phyloP scores from a whole-genome alignment of 2,113 vertebrate genomes.

The Melanerpes aurifrons region DNA sequence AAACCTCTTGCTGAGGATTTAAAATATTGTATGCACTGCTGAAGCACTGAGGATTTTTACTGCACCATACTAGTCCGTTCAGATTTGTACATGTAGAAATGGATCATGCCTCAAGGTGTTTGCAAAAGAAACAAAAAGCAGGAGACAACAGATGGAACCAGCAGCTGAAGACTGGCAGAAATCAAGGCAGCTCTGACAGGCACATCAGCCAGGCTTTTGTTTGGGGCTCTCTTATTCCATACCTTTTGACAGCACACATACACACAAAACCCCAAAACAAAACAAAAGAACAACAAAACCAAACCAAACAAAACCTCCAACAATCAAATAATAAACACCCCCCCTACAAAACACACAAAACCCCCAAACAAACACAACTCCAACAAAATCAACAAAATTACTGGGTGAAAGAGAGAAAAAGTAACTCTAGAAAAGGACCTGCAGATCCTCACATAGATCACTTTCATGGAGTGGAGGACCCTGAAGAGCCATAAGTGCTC shows the following conservation, averaged over 20 bases:
- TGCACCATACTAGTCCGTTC: neutral
- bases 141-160: slow-evolving; percentile 55
- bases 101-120: slow-evolving; percentile 19
- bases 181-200: neutral
- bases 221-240: neutral
- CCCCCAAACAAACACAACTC: neutral
- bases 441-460: neutral
- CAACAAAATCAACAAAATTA: neutral
- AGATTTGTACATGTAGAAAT: accelerated
- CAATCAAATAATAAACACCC: no score
- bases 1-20: neutral
- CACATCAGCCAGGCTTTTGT: neutral
- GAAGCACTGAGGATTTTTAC: neutral
- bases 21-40: neutral
- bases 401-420: neutral
- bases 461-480: neutral
- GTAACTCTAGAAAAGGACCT: neutral
- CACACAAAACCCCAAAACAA: neutral
- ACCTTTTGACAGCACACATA: neutral
- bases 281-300: neutral
- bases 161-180: slow-evolving; percentile 29
- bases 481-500: neutral
- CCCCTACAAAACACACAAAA: no score
- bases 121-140: neutral
- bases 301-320: no score